Base-by-base conservation (phyloP, 2,888 invertebrate genomes). In the Nematopogon swammerdamellus region DNA sequence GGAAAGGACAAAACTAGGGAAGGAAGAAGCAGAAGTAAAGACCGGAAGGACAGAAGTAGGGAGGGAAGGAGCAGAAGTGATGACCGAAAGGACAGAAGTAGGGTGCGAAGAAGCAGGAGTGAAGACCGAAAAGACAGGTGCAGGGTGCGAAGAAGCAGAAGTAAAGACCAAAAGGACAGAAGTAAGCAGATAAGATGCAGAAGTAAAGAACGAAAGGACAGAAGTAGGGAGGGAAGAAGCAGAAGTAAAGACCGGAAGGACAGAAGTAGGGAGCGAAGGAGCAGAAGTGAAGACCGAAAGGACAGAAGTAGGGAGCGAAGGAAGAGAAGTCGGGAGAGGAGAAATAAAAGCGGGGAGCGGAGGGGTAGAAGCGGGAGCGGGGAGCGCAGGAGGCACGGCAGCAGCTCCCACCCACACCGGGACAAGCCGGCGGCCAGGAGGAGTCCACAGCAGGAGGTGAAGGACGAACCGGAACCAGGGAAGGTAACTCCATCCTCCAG, bases 381-480 rank as follows among this genome's bases (percentile, higher is more conserved):
- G 46, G 59, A 63, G 46, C 50, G 50, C 45, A 49, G 49, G 52
- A 43, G 49, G 48, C 30, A 49, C 53, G 16, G 44, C 44, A 50
- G 57, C 44, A 58, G 58, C 56, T 0, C 60, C 57, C 18, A 52
- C 54, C 36, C 58, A 59, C 48, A 44, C 19, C 58, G 51, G 61
- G 64, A 61, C 0, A 73, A 64, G 51, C 73, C 64, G 49, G 52
- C 58, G 3, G 67, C 63, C 47, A 75, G 50, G 18, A 70, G 58
- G 57, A 83, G 75, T 57, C 82, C 82, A 29, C 82, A 82, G 20
- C 70, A 76, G 50, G 80, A 79, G 56, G 69, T 89, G 57, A 84
- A 85, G 50, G 87, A 88, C 60, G 90, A 91, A 60, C 91, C 91
- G 1, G 87, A 90, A 56, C 82, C 88, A 3, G 91, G 91, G 0